Base-by-base conservation (phyloP, 2,113 vertebrate species). In the Amia ocellicauda region DNA sequence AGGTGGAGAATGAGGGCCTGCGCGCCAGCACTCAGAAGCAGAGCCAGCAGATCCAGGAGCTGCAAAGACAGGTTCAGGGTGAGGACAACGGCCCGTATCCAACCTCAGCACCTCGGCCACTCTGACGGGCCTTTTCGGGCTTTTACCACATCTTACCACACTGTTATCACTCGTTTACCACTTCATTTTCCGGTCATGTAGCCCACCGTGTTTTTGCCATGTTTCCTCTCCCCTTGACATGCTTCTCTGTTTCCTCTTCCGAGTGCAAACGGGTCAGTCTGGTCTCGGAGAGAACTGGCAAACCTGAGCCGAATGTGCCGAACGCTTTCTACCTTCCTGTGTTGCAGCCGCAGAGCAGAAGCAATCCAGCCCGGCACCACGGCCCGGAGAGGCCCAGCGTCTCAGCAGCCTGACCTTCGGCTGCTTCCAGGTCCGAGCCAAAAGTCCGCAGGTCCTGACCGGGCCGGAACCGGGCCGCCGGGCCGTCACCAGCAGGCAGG, bases 361-460 rank as follows among this genome's bases (percentile, higher is more conserved):
- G 80, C 80, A 80, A 17, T 41, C 63, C 19, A 79, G 73, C 36
- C 63, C 74, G 29, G 71, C 75, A 51, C 72, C 85, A 49, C 90
- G 86, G 62, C 83, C 89, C 5, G 90, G 81, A 0, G 92, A 97
- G 67, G 94, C 93, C 40, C 94, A 94, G 68, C 88, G 92, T 11
- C 87, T 98, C 49, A 97, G 94, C 84, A 89, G 91, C 76, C 85
- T 99, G 77, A 97, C 94, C 1, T 98, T 98, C 43, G 96, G 94
- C 64, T 97, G 94, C 74, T 95, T 98, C 79, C 89, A 92, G 62
- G 92, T 95, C 65, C 87, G 89, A 83, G 92, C 89, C 67, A 93
- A 88, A 82, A 98, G 81, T 68, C 92, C 93, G 19, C 91, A 95
- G 69, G 86, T 85, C 1, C 86, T 88, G 43, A 83, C 85, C 0